Base-by-base conservation (phyloP, 2,113 vertebrate genomes). In the Gavialis gangeticus region DNA sequence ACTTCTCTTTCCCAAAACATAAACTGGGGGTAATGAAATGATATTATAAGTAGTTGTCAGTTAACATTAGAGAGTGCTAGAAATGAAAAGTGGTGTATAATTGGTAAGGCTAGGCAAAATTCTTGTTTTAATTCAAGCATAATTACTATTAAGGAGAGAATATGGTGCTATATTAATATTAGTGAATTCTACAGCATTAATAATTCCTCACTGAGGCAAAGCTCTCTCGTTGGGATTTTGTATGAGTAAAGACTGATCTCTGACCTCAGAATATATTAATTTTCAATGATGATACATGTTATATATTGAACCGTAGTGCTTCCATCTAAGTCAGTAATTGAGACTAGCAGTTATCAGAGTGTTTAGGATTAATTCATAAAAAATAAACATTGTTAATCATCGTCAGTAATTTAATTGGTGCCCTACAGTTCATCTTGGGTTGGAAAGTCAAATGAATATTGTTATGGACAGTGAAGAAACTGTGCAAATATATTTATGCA, bases 381-480 rank as follows among this genome's bases (percentile, higher is more conserved):
- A 90, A 84, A 76, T 46, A 81, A 90, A 67, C 2, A 21, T 6
- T 25, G 28, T 14, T 34, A 16, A 71, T 93, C 55, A 93, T 58
- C 84, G 89, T 79, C 63, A 73, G 0, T n/a, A 2, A 13, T 78
- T 67, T 1, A 24, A 93, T 91, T 89, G 57, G 28, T 80, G 64
- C 69, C 54, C 19, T 54, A n/a, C 46, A 34, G 93, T 95, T 95
- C 57, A 85, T 87, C 88, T 91, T 89, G 46, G 79, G 81, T 37
- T 88, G 78, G 12, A 4, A 27, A 94, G 28, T 28, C 86, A 96
- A 96, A 91, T 56, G 92, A 95, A 95, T 94, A 94, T 91, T 94
- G 90, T 91, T 94, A 64, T 86, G 94, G 92, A 93, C 90, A 92
- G 95, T 71, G 93, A 94, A 86, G 91, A 97, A 95, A 94, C 89